A percentile compares a stretch with the other conserved stretches of the same genome.
phyloP scores from a whole-genome alignment of 2,888 invertebrate genomes.

The Nowickia ferox region DNA sequence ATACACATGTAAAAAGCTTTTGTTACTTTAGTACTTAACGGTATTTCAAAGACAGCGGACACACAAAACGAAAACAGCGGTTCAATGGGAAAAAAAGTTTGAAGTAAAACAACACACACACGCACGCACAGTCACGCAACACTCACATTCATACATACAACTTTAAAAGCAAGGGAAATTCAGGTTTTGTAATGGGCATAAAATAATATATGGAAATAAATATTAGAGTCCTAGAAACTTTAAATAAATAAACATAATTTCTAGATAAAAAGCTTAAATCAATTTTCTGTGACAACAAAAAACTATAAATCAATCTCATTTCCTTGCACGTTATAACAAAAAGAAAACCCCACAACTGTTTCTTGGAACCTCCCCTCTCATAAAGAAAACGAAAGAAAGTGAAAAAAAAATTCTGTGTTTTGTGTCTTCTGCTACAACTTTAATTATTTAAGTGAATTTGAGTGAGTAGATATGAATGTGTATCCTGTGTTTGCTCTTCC shows the following conservation, averaged over 20 bases:
- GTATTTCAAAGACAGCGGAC: conserved; percentile 77
- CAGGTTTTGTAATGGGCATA: conserved; percentile 17
- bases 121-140: background rate
- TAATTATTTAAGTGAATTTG: conserved; percentile 8
- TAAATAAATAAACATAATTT: background rate
- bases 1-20: conserved; percentile 61
- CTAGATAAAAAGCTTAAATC: background rate
- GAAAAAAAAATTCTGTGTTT: conserved; percentile 11
- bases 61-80: conserved; percentile 55
- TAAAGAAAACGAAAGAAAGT: conserved; percentile 9
- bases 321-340: conserved; percentile 32
- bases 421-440: background rate
- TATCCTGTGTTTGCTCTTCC: conserved; percentile 24
- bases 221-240: background rate
- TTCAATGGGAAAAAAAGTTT: conserved; percentile 68
- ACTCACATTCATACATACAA: conserved; percentile 22
- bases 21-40: conserved; percentile 78
- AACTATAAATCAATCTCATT: conserved; percentile 39
- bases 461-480: conserved; percentile 37
- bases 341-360: conserved; percentile 3
- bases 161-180: conserved; percentile 5
- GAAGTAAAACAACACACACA: conserved; percentile 24
- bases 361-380: background rate
- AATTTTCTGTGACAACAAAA: background rate
- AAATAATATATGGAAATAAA: background rate